A percentile compares a stretch with the other conserved stretches of the same genome.
phyloP scores from a whole-genome alignment of 2,113 vertebrate species.

The Ammodytes dubius region DNA sequence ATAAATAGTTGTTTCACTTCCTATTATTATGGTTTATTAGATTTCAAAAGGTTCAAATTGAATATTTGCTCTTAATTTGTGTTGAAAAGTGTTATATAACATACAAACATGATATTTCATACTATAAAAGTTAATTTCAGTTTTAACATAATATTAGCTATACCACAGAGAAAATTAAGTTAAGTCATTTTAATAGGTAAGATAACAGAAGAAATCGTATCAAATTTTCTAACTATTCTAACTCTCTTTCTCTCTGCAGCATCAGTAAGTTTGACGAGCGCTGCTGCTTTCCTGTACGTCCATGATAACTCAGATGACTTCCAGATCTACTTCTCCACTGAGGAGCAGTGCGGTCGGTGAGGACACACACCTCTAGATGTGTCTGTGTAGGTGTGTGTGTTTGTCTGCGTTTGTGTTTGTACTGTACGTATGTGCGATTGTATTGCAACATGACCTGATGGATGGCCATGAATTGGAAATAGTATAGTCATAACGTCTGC shows the following conservation, averaged over 20 bases:
- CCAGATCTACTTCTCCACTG: slow-evolving; percentile 97
- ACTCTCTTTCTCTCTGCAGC: slow-evolving; percentile 75
- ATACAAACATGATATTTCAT: no score
- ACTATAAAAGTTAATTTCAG: background rate
- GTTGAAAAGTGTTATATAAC: no score
- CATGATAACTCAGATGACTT: slow-evolving; percentile 96
- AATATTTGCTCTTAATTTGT: background rate
- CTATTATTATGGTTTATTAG: background rate
- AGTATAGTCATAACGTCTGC: background rate
- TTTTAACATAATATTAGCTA: no score
- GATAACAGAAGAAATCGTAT: background rate
- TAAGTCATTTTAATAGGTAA: background rate
- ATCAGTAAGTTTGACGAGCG: slow-evolving; percentile 96
- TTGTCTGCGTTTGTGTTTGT: slow-evolving; percentile 46
- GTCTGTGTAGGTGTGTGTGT: slow-evolving; percentile 70
- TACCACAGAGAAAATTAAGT: background rate
- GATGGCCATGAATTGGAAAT: slow-evolving; percentile 54
- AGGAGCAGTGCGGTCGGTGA: slow-evolving; percentile 93
- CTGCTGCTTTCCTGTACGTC: slow-evolving; percentile 97
- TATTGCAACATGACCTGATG: slow-evolving; percentile 80
- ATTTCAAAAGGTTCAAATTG: no score
- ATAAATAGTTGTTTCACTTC: background rate
- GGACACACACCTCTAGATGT: slow-evolving; percentile 72
- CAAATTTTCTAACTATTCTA: background rate
- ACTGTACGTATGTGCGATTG: background rate